Evolutionary conservation across 2,113 vertebrate species (phyloP), one percentile per base, ranked within the genome.

Genomic region (Chinchilla lanigera): DNA sequence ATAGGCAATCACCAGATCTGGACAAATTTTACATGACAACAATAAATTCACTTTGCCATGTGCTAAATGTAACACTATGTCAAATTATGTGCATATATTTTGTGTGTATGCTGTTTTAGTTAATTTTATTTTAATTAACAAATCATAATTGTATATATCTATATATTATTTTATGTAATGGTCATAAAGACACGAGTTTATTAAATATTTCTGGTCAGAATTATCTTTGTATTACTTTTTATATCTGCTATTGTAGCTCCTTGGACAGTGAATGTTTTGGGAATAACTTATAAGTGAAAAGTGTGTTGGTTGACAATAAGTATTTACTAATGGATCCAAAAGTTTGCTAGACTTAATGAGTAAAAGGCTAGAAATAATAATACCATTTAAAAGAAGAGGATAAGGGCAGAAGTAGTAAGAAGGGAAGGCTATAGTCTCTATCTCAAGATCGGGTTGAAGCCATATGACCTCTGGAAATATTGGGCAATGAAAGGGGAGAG

Each of bases 41-140:
- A 47, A 33, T 91, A 78, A 58, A 77, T 87, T 90, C 75, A 22
- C 67, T 94, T 95, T 47, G 20, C 41, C 69, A n/a, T 61, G 8
- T 80, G 35, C 1, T 90, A 88, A 47, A 54, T 88, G 14, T 89
- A 80, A 60, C 54, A 87, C 22, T 89, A 83, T 90, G 35, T 82
- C 92, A 80, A 85, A 85, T 93, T 75, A 78, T 84, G 50, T 88
- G 83, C n/a, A 82, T 78, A 52, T 19, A 85, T 86, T 86, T 75
- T 52, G 47, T 47, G 6, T 47, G 1, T 71, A 20, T 28, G 8
- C 19, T 71, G 17, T 83, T 92, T 92, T 52, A 44, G 22, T 30
- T 65, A 58, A 60, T 93, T 60, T 88, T 73, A 56, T 47, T 83
- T 83, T 86, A 65, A 41, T 77, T 77, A 10, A 52, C 0, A 50